These are phyloP conservation scores for Callaeas wilsoni DNA, from an alignment of 2,113 vertebrate species.

Conservation along the genomic window DNA sequence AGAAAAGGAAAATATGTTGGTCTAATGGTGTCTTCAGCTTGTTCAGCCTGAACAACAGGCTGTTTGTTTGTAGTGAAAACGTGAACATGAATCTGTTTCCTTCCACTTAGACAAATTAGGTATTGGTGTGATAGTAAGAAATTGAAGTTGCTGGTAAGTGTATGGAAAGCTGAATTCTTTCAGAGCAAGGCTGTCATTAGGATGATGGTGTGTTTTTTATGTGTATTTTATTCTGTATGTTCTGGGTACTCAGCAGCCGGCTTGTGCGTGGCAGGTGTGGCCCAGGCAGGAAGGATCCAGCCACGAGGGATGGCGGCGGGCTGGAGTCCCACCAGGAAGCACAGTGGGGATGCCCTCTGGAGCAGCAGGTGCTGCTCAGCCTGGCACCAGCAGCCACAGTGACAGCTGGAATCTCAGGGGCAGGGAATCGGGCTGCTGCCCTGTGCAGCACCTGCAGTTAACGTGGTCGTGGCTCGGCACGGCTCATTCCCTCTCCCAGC, in stretches of 20 bases:
- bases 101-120: not conserved
- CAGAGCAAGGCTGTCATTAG: not conserved
- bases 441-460: not conserved
- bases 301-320: fast-evolving
- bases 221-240: not conserved
- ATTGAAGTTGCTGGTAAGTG: not conserved
- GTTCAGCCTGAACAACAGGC: not conserved
- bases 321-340: not conserved
- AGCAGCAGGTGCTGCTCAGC: not conserved
- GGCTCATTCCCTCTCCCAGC: not conserved
- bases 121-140: not conserved
- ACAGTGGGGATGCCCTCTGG: not conserved
- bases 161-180: not conserved
- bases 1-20: not conserved
- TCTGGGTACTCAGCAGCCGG: not conserved
- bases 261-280: not conserved
- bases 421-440: not conserved
- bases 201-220: not conserved
- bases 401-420: fast-evolving
- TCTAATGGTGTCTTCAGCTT: not conserved
- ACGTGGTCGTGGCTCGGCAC: fast-evolving
- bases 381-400: fast-evolving
- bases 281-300: not conserved
- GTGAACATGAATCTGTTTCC: not conserved
- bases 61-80: not conserved